phyloP scores from a whole-genome alignment of 2,113 vertebrate genomes.

The Talpa occidentalis region DNA sequence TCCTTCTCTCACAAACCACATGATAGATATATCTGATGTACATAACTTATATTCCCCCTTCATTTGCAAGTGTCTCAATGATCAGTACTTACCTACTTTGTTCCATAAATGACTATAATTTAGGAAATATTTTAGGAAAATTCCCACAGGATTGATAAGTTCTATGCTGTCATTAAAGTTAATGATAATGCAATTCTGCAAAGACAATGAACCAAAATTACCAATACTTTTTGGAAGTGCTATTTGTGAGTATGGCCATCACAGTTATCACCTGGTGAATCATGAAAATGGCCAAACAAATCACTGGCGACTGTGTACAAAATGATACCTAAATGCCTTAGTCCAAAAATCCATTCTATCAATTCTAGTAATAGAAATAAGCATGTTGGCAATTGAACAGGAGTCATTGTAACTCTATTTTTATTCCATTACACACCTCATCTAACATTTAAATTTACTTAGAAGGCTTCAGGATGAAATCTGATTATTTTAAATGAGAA shows the following conservation, averaged over 20 bases:
- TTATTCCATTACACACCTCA: constrained; percentile 51
- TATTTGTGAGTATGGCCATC: not conserved
- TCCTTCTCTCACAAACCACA: not conserved
- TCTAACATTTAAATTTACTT: constrained; percentile 58
- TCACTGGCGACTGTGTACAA: not conserved
- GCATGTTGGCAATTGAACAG: not conserved
- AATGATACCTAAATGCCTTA: not conserved
- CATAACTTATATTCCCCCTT: not conserved
- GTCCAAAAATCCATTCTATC: not conserved
- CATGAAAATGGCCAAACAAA: not conserved
- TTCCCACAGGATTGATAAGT: not conserved
- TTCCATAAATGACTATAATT: not conserved
- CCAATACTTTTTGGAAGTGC: not conserved
- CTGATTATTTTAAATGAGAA: constrained; percentile 62
- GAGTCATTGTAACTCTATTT: constrained; percentile 3
- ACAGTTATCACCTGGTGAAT: not conserved
- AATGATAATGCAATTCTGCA: not conserved
- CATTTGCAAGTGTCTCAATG: not conserved
- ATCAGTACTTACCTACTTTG: not conserved
- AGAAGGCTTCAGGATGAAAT: constrained; percentile 9
- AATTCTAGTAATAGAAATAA: not conserved
- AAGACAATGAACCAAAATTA: not conserved
- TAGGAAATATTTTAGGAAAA: not conserved
- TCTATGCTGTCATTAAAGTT: not conserved
- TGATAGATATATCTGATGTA: not conserved